Base-by-base conservation (phyloP, 2,797 vertebrate genomes). In the Scolopax rusticola region DNA sequence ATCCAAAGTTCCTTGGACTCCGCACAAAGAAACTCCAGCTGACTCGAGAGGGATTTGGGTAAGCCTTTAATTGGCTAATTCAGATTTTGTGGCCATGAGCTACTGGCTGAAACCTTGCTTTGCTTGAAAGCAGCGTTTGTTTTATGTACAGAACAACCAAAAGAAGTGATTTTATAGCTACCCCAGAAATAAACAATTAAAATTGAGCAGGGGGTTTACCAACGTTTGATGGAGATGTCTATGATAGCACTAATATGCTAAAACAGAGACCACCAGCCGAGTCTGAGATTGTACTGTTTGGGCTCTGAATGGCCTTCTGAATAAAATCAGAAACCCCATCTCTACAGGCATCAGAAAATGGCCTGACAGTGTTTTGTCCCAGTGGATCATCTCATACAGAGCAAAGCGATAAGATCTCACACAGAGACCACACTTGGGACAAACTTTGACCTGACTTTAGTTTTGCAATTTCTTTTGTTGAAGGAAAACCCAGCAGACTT, bases 11-110 rank as follows among this genome's bases (percentile, higher is more conserved):
- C 6, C 2, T 7, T 78, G 81, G 89, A 65, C 50, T 33, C 64
- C 3, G 1, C 50, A 79, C 65, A 89, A 92, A 75, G 88, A 87
- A 87, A 80, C 61, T 93, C 90, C 78, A 43, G 18, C 53, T 80
- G 93, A 90, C 64, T 71, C 48, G 19, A 93, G 60, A 78, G 23
- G 81, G 92, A 93, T 97, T 95, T 87, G 47, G 33, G 47, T 95
- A 96, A 97, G 90, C 73, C 50, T 87, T 95, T 95, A 94, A 96
- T 95, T 95, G 65, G 54, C 69, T 97, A 89, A 92, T 89, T 95
- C 81, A 78, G 88, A 69, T 90, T 87, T 91, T 95, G 84, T 69
- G 43, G 30, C 81, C 60, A 87, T 0, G 0, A 93, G 81, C 60
- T 92, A 78, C 38, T 78, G 78, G 36, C 30, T 71, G 61, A 82